Conservation (phyloP, 2,113 vertebrate species). For the Cryptoleucopteryx plumbea region DNA sequence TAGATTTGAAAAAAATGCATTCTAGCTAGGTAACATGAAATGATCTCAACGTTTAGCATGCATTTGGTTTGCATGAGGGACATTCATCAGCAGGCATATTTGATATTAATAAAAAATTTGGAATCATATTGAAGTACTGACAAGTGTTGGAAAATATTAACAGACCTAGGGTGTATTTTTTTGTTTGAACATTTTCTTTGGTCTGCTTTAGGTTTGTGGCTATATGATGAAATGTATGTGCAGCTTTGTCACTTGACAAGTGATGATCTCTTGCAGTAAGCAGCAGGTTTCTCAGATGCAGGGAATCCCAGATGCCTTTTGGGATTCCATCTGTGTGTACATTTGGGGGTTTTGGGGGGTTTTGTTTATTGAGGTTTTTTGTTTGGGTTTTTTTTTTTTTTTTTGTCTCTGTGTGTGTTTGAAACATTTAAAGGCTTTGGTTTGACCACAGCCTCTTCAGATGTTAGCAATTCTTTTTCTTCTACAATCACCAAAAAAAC, state of each 20-base stretch:
- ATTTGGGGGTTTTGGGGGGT: background rate
- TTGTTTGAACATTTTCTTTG: slow-evolving; percentile 5
- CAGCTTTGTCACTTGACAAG: slow-evolving; percentile 54
- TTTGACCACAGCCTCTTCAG: background rate
- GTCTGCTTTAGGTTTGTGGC: slow-evolving; percentile 4
- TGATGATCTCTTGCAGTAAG: slow-evolving; percentile 58
- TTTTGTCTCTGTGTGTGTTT: background rate
- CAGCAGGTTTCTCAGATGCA: slow-evolving; percentile 54
- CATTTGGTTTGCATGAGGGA: background rate
- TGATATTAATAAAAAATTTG: background rate
- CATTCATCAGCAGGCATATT: background rate
- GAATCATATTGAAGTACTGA: background rate
- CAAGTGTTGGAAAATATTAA: slow-evolving; percentile 22
- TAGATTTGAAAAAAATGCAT: background rate
- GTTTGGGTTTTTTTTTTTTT: too few species aligned
- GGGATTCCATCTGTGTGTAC: slow-evolving; percentile 61
- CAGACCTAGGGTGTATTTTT: background rate
- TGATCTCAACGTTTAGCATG: background rate
- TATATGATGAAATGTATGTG: slow-evolving; percentile 36
- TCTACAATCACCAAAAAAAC: background rate
- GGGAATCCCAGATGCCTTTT: slow-evolving; percentile 65
- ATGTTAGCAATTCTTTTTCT: background rate
- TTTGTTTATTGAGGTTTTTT: too few species aligned
- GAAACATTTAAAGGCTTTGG: background rate
- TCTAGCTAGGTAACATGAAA: background rate